Conservation (phyloP, 2,888 invertebrate genomes). For the Spodoptera picta region DNA sequence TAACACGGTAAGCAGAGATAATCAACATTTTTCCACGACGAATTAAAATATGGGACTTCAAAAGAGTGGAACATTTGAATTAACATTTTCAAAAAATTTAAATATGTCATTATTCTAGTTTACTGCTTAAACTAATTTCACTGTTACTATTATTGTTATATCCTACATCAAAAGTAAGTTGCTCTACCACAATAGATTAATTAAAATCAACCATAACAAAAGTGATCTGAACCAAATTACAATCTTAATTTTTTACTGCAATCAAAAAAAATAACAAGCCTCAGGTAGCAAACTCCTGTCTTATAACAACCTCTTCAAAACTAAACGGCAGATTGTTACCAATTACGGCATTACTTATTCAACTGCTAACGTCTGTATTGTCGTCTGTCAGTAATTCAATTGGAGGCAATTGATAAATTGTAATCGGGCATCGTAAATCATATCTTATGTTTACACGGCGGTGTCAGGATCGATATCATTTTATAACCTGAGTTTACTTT, state of each 20-base stretch:
- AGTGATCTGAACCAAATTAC: too few relatives aligned
- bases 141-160: too few relatives aligned
- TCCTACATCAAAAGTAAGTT: neutral
- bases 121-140: too few relatives aligned
- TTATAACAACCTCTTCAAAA: slow-evolving; percentile 16
- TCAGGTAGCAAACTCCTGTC: slow-evolving; percentile 15
- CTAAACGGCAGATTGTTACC: slow-evolving; percentile 28
- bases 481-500: slow-evolving; percentile 17
- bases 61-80: too few relatives aligned
- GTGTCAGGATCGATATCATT: slow-evolving; percentile 28
- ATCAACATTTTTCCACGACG: slow-evolving; percentile 24
- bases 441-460: slow-evolving; percentile 37
- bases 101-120: too few relatives aligned
- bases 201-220: neutral
- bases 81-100: too few relatives aligned
- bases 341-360: slow-evolving; percentile 47
- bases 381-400: slow-evolving; percentile 43
- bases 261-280: neutral
- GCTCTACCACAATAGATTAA: neutral
- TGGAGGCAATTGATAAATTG: slow-evolving; percentile 50
- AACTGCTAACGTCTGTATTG: slow-evolving; percentile 41
- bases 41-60: too few relatives aligned
- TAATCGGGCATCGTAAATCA: slow-evolving; percentile 50
- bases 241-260: too few relatives aligned
- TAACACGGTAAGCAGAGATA: neutral